Base-by-base conservation (phyloP, 2,797 vertebrate species). In the Rhabdophis nuchalis region DNA sequence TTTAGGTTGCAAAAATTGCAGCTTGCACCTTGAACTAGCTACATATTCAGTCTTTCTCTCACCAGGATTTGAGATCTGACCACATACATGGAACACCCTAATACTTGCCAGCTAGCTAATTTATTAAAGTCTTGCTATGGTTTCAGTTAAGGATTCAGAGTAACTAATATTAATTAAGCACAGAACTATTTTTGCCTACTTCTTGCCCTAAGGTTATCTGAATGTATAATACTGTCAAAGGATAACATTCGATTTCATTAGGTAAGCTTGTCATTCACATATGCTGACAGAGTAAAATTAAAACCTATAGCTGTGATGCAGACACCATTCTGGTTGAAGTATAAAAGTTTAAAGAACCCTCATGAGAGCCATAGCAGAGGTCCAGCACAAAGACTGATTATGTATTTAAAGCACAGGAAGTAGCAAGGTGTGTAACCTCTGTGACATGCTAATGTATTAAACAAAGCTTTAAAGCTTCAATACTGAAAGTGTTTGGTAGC, bases 121-220 rank as follows among this genome's bases (percentile, higher is more conserved):
- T 60, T 61, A 91, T 86, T 91, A 91, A 60, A n/a, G 32, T n/a
- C 10, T n/a, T n/a, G 18, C n/a, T 25, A 16, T 58, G 46, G 32
- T 60, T 87, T 91, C 25, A 72, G 29, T 36, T 23, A 91, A 91
- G 53, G 5, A 32, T 1, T 36, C 20, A 18, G 29, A 46, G 7
- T 57, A 20, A 1, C 3, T 56, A 86, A n/a, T 32, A 56, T n/a
- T 56, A 88, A 32, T 77, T 92, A 41, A 1, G 0, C 1, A 20
- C 0, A 56, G 50, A 87, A 41, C 11, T 53, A 27, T 41, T 12
- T 56, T 53, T 87, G 6, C 11, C 1, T 72, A 4, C 0, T 61
- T 60, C 32, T 11, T 18, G 2, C 41, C 36, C 8, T 9, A 41
- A 16, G n/a, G 0, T 0, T 5, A 1, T 16, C 16, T 54, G 61